phyloP scores from a whole-genome alignment of 1,140 invertebrate species.

The Solen grandis region DNA sequence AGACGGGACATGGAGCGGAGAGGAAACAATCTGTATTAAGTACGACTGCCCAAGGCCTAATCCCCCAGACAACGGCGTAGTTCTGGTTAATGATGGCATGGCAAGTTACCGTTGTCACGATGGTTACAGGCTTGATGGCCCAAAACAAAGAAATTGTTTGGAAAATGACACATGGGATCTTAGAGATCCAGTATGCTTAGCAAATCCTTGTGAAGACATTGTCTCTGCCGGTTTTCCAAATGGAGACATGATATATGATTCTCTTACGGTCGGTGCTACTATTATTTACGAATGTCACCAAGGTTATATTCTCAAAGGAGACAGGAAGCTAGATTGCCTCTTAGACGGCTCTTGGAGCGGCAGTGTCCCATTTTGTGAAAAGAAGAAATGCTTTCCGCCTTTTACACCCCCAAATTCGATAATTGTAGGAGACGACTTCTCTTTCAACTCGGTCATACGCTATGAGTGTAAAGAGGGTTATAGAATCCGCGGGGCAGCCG shows the following conservation, averaged over 20 bases:
- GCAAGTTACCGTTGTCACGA: constrained; percentile 67
- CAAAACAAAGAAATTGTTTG: constrained; percentile 68
- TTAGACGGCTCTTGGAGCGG: constrained; percentile 61
- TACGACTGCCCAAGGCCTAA: constrained; percentile 82
- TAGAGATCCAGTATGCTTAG: constrained; percentile 86
- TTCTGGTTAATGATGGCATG: constrained; percentile 92
- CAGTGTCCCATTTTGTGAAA: constrained; percentile 59
- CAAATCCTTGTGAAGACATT: constrained; percentile 69
- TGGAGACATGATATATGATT: constrained; percentile 27
- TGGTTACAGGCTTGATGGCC: constrained; percentile 74
- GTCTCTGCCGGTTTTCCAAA: constrained; percentile 39
- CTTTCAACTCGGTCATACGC: constrained; percentile 84
- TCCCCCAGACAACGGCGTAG: constrained; percentile 86
- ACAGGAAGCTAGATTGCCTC: constrained; percentile 82
- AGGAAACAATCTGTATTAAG: constrained; percentile 87
- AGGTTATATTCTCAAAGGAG: constrained; percentile 81
- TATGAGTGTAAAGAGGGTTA: constrained; percentile 86
- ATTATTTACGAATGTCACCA: constrained; percentile 51
- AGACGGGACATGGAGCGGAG: constrained; percentile 92
- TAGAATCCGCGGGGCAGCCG: constrained; percentile 73
- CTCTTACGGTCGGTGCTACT: constrained; percentile 19
- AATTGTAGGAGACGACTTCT: constrained; percentile 49
- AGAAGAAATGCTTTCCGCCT: constrained; percentile 57
- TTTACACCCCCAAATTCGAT: constrained; percentile 51
- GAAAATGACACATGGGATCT: constrained; percentile 75